Base-by-base conservation (phyloP, 2,888 invertebrate genomes). In the Napeogenes inachia region DNA sequence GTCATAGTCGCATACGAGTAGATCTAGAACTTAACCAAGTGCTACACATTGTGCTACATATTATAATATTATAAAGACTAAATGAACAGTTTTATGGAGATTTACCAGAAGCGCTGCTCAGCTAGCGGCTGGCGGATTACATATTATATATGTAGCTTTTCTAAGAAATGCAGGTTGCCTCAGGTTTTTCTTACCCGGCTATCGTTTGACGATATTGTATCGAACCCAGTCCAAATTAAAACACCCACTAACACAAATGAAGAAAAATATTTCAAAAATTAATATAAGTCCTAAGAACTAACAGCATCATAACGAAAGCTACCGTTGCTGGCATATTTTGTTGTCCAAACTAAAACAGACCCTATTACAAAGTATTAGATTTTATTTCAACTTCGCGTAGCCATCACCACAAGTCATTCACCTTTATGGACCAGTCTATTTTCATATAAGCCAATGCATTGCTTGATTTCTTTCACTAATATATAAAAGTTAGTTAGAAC, bases 241-340 rank as follows among this genome's bases (percentile, higher is more conserved):
- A 8, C 5, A 6, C 12, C 30, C 21, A 21, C 21, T 12, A 10
- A 50, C 6, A 30, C 30, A 50, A 50, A 50, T 50, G 6, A 50
- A 30, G 30, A 50, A 30, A 50, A 21, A 42, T 13, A 54, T 32
- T 54, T 59, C 12, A 30, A 8, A 50, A 50, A 30, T 30, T 30
- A 50, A 50, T 50, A 21, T 10, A 30, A 8, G 30, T 50, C 30
- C 50, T 12, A 30, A 50, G 10, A 21, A 54, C 35, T 59, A 54
- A 59, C 59, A 50, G 50, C 50, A 30, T 8, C 30, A 63, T 42
- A 60, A 56, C 45, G 53, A 54, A 35, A 55, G 13, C 35, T 33
- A 30, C 38, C 42, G 47, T 60, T 57, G 59, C n/a, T 61, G 58
- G 45, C 56, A 46, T 35, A n/a, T 10, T 42, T 32, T 12, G 3